Base-by-base conservation (phyloP, 2,888 invertebrate species). In the Tachina grossa region DNA sequence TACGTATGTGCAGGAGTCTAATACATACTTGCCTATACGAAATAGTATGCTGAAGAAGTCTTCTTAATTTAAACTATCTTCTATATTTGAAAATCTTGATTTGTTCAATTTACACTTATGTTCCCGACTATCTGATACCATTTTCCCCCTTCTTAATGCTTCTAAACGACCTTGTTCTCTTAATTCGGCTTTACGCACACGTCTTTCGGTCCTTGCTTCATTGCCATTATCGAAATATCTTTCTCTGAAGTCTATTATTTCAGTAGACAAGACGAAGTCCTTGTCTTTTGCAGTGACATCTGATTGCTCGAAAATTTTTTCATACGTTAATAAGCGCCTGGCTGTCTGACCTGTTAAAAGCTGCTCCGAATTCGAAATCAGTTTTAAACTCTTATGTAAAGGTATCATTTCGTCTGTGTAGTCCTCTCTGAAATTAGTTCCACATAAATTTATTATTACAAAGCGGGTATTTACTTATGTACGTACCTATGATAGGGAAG, bases 361-460 rank as follows among this genome's bases (percentile, higher is more conserved):
- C 93, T 99, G 99, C 92, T 99, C 98, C 10, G 97, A 97, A 93
- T 97, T 98, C 31, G 95, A 95, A 49, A 97, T 93, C 72, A 99
- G 92, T 81, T 93, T 90, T 83, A 99, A 93, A 89, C 96, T 96
- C 2, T 96, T 95, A 93, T 99, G 98, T 6, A 93, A 92, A 0
- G 99, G 99, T 19, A 99, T 92, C 82, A 95, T 95, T 0, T 95
- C 93, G 69, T 95, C 95, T 0, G 93, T 92, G 91, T 97, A 97
- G 87, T 96, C 96, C 77, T 95, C 95, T 88, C 96, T 97, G 90
- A 49, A 80, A 76, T 47, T 13, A 14, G 6, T 55, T 41, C 5
- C 41, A 19, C n/a, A 14, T 11, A 2, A 55, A 45, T 8, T 53
- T 41, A 45, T 10, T 45, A n/a, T 59, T 11, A 14, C 14, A 49